Conservation (phyloP, 2,113 vertebrate species). For the Dipodomys ordii region DNA sequence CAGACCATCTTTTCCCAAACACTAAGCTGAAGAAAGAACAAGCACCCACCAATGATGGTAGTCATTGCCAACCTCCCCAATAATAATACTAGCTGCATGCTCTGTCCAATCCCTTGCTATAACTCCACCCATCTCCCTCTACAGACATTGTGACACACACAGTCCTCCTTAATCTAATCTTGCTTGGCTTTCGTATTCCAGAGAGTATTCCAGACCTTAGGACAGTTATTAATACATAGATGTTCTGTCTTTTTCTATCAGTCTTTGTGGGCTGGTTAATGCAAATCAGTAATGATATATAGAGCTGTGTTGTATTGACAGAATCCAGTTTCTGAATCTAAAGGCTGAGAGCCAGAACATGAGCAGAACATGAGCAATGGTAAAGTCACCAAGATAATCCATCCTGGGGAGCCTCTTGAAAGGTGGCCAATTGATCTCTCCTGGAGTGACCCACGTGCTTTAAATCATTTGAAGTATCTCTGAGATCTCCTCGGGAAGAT, state of each 20-base stretch:
- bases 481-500: slow-evolving; percentile 53
- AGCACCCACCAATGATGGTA: background rate
- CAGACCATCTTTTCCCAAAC: background rate
- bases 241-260: slow-evolving; percentile 18
- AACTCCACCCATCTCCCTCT: slow-evolving; percentile 1
- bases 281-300: slow-evolving; percentile 58
- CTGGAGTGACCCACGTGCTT: slow-evolving; percentile 69
- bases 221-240: slow-evolving; percentile 44
- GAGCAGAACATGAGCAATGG: background rate
- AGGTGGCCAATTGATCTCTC: slow-evolving; percentile 64
- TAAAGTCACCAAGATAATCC: slow-evolving; percentile 71
- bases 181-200: slow-evolving; percentile 21
- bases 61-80: background rate
- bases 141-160: background rate
- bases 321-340: slow-evolving; percentile 72
- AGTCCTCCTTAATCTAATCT: slow-evolving; percentile 27
- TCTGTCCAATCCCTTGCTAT: background rate
- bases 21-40: background rate
- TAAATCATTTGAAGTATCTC: slow-evolving; percentile 64
- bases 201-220: slow-evolving; percentile 17
- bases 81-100: background rate
- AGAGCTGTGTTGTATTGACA: slow-evolving; percentile 59
- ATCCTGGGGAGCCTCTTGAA: slow-evolving; percentile 63
- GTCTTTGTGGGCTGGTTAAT: slow-evolving; percentile 56
- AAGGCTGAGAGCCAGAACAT: slow-evolving; percentile 61